These are phyloP conservation scores for Drosophila ficusphila DNA, from an alignment of 1,140 invertebrate genomes.

Conservation along the genomic window DNA sequence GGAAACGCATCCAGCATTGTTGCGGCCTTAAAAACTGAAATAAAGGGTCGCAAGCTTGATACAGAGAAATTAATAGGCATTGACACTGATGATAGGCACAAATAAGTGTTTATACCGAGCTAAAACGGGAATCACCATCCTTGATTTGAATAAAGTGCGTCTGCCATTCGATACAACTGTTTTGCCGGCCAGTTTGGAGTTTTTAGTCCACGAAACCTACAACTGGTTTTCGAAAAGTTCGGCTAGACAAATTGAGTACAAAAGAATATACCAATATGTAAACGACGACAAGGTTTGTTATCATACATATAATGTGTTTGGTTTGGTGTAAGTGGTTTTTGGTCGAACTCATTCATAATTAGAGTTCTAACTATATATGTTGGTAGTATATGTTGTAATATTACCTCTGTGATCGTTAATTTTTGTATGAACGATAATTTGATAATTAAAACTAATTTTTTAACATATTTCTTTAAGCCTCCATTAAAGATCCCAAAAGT, in stretches of 20 bases:
- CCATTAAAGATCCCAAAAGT: no score
- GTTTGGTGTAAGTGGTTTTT: no score
- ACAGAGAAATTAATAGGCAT: background rate
- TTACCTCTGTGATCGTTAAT: background rate
- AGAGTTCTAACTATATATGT: background rate
- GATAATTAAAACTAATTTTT: background rate
- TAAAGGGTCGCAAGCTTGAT: background rate
- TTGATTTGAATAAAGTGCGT: background rate
- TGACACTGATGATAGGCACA: background rate
- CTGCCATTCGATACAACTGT: conserved; percentile 66
- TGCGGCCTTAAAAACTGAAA: no score
- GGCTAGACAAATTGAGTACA: background rate
- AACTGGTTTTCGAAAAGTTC: background rate
- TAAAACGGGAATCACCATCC: background rate
- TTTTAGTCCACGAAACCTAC: conserved; percentile 53
- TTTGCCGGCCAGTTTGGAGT: conserved; percentile 79
- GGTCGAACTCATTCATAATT: no score
- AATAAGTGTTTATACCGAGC: background rate
- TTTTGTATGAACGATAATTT: background rate
- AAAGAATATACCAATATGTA: conserved; percentile 10
- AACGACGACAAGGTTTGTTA: conserved; percentile 13
- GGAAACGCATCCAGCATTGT: no score
- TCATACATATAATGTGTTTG: no score
- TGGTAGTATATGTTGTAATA: background rate
- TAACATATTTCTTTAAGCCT: background rate